These are phyloP conservation scores for Pycnonotus jocosus DNA, from an alignment of 2,113 vertebrate species.

Conservation along the genomic window DNA sequence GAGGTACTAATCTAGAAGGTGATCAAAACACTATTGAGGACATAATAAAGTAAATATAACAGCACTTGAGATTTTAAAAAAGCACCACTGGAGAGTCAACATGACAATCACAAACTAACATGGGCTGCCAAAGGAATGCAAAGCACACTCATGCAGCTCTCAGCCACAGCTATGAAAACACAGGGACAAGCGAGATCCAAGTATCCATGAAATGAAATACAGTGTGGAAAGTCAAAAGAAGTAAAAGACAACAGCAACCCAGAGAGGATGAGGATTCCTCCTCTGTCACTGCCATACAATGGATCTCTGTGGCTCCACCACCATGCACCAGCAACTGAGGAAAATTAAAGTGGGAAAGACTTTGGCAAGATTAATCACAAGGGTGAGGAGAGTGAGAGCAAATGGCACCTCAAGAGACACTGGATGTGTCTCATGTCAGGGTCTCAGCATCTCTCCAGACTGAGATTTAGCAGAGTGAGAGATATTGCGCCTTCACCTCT, in stretches of 20 bases:
- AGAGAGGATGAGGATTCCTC: background rate
- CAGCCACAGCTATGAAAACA: background rate
- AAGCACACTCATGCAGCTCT: background rate
- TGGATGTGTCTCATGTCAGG: background rate
- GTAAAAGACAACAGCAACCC: background rate
- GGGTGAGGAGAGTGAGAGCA: background rate
- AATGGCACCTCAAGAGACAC: background rate
- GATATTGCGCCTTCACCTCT: background rate
- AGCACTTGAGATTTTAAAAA: background rate
- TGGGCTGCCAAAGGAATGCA: background rate
- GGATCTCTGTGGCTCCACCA: background rate
- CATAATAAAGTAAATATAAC: background rate
- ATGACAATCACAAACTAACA: background rate
- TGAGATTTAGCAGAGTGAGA: background rate
- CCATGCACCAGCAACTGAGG: background rate
- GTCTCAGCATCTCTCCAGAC: background rate
- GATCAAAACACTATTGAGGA: background rate
- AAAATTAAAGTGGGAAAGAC: background rate
- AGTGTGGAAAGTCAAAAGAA: background rate
- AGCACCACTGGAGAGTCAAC: background rate
- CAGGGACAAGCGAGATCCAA: fast-evolving
- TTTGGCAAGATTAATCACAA: background rate
- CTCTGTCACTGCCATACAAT: background rate
- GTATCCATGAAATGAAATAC: background rate
- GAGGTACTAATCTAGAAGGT: background rate